Evolutionary conservation across 1,140 invertebrate species (phyloP), one percentile per base, ranked within the genome.

Genomic region (Drosophila kepulauana): DNA sequence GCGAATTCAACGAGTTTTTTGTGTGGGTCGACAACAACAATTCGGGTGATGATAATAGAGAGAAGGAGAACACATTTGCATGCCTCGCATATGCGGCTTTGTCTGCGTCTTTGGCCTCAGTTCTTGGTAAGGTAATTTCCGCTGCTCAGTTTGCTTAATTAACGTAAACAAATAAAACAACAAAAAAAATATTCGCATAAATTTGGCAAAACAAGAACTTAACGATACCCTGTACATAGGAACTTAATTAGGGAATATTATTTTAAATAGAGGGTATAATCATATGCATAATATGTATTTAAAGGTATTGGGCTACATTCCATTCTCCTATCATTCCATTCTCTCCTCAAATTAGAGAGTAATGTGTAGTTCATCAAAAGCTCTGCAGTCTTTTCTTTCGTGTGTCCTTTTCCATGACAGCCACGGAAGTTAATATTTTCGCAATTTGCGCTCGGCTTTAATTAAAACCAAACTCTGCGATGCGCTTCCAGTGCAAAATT

Each of bases 1-100:
- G 84, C 77, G 80, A 87, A 88, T 84, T 87, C 80, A 87, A 88
- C 84, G 74, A 78, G 69, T 80, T 80, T 72, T 63, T 38, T 73
- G 58, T 59, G 51, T 63, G 51, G 6, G 25, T 38, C 30, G 28
- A 28, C 45, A 48, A 68, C 64, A 66, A 68, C 64, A 66, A 61
- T 33, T 61, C 13, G 48, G 48, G 20, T 16, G 20, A 1, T 8
- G 46, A 1, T 11, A 38, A 15, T 35, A 13, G 35, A n/a, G 3
- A 8, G 38, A 28, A 15, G 52, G 13, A 46, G 8, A 67, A 6
- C 30, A 67, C 54, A 59, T 68, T 56, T 68, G 38, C 43, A 68
- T 35, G n/a, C 7, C 41, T 13, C 64, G 52, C 70, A 61, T 75
- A 67, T 82, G 80, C 63, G 41, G 61, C 28, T 25, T 41, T 45